phyloP scores from a whole-genome alignment of 2,888 invertebrate species.

The Drosophila phalerata region DNA sequence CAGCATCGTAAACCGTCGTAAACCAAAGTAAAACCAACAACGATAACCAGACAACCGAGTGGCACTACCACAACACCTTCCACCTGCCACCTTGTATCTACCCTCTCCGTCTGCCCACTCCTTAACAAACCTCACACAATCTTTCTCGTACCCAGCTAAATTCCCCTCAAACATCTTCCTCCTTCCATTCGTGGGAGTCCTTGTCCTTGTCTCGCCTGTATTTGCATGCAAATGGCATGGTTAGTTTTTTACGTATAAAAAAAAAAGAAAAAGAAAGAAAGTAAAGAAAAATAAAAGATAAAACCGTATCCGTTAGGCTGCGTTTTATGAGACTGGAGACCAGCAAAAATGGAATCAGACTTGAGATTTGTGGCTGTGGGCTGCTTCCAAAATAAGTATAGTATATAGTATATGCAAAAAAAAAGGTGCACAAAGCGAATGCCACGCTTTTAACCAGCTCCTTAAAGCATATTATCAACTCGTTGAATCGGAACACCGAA shows the following conservation, averaged over 20 bases:
- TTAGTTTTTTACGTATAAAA: constrained; percentile 43
- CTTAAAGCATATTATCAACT: constrained; percentile 15
- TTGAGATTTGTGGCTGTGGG: constrained; percentile 40
- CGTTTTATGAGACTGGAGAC: constrained; percentile 49
- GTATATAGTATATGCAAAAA: not conserved
- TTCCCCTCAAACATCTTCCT: constrained; percentile 8
- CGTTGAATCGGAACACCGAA: not conserved
- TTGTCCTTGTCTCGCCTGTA: constrained; percentile 53
- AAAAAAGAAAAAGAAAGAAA: not conserved
- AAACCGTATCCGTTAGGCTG: constrained; percentile 47
- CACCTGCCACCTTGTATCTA: not conserved
- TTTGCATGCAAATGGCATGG: constrained; percentile 63
- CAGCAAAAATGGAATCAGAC: constrained; percentile 42
- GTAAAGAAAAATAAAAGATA: not conserved
- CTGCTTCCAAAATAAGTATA: constrained; percentile 6
- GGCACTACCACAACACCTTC: constrained; percentile 15
- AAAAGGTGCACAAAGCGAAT: constrained; percentile 10
- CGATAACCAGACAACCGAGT: constrained; percentile 7
- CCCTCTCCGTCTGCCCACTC: not conserved
- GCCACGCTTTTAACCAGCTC: constrained; percentile 9
- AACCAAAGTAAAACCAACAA: constrained; percentile 17
- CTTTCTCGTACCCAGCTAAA: constrained; percentile 2
- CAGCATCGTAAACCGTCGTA: constrained; percentile 21
- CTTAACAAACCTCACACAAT: no score
- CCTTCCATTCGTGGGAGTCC: constrained; percentile 19